phyloP scores from a whole-genome alignment of 2,888 invertebrate genomes.

The Ligdia adustata region DNA sequence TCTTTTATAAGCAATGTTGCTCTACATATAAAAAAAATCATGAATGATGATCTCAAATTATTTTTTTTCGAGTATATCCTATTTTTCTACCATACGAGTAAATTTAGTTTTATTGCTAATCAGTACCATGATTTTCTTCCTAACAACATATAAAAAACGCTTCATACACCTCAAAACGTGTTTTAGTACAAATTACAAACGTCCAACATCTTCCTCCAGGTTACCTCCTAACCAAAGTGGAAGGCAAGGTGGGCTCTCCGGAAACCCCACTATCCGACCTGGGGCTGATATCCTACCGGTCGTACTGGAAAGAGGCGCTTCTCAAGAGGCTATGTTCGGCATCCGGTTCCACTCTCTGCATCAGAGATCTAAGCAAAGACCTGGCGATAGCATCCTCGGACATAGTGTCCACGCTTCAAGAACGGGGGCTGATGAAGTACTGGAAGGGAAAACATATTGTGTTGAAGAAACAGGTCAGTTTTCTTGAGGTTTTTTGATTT shows the following conservation, averaged over 20 bases:
- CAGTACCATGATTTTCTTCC: too few species aligned
- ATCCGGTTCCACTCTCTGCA: slow-evolving; percentile 94
- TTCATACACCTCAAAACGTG: too few species aligned
- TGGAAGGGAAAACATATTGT: slow-evolving; percentile 99
- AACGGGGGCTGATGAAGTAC: slow-evolving; percentile 98
- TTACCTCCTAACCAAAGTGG: slow-evolving; percentile 96
- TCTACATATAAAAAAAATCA: too few species aligned
- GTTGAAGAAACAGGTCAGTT: slow-evolving; percentile 92
- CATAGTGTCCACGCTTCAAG: slow-evolving; percentile 98
- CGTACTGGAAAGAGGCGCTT: slow-evolving; percentile 99
- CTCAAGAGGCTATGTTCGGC: slow-evolving; percentile 95
- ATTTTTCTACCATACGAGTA: too few species aligned
- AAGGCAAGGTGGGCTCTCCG: slow-evolving; percentile 99
- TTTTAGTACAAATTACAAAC: too few species aligned
- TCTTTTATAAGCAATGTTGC: too few species aligned
- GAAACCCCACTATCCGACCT: slow-evolving; percentile 99
- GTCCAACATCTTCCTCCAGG: too few species aligned
- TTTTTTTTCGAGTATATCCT: too few species aligned
- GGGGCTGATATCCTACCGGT: slow-evolving; percentile 98
- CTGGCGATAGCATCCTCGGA: slow-evolving; percentile 98
- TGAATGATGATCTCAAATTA: too few species aligned
- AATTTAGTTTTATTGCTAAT: too few species aligned
- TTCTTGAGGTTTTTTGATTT: too few species aligned
- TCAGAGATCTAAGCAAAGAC: slow-evolving; percentile 94
- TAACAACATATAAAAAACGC: too few species aligned